A percentile compares a stretch with the other conserved stretches of the same genome.
These are phyloP conservation scores for Acanthis flammea DNA, from an alignment of 2,797 vertebrate species.

Conservation along the genomic window DNA sequence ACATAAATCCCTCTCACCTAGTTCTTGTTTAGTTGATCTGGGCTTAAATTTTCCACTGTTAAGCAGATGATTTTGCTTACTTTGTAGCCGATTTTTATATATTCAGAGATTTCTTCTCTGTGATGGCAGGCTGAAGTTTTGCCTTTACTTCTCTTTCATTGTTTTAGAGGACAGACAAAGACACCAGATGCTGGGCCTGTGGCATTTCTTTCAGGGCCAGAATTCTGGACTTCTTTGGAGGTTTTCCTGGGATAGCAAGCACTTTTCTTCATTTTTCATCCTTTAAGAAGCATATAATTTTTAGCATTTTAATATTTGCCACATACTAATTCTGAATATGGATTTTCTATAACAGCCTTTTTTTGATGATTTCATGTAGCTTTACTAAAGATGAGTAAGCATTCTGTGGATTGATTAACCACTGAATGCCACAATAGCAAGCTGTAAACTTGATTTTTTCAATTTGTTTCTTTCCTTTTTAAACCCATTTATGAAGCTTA, in stretches of 20 bases:
- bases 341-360: background rate
- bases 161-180: background rate
- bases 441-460: background rate
- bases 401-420: background rate
- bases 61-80: background rate
- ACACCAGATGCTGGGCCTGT: too few species aligned
- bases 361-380: background rate
- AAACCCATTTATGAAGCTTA: background rate
- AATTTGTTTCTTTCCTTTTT: background rate
- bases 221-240: background rate
- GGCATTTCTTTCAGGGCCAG: background rate
- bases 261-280: background rate
- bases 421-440: background rate
- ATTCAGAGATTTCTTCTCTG: background rate
- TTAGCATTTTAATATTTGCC: background rate
- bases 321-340: background rate
- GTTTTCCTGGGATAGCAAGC: background rate
- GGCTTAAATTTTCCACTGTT: background rate
- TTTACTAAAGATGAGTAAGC: background rate
- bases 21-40: background rate
- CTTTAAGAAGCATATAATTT: background rate
- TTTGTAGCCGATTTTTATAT: background rate
- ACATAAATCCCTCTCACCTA: background rate
- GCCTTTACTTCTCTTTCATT: background rate
- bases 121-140: background rate